Percentiles rank a stretch among this genome's conserved stretches.
Conservation (phyloP, 1,140 invertebrate genomes). For the Anagrus nilaparvatae region DNA sequence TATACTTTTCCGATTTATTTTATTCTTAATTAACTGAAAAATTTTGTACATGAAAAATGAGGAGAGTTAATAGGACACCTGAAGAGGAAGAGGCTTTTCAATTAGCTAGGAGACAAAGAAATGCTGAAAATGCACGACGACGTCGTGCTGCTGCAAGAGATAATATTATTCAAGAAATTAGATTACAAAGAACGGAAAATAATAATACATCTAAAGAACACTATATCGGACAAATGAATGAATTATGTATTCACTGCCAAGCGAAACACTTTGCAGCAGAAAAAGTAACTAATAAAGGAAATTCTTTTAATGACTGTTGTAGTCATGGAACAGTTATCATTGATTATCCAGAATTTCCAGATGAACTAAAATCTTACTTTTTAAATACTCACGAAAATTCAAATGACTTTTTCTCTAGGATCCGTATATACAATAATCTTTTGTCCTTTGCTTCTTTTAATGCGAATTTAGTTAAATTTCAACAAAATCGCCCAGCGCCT, state of each 20-base stretch:
- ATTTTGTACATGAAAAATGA: too few relatives aligned
- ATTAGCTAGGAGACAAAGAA: neutral
- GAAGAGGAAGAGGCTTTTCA: slow-evolving; percentile 1
- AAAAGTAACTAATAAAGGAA: slow-evolving; percentile 8
- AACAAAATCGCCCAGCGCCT: neutral
- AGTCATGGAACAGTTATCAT: slow-evolving; percentile 2
- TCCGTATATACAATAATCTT: neutral
- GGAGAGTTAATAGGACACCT: neutral
- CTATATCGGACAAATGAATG: slow-evolving; percentile 3
- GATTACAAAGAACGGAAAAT: too few relatives aligned
- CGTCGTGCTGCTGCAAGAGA: neutral
- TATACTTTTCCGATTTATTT: too few relatives aligned
- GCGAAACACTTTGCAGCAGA: slow-evolving; percentile 4
- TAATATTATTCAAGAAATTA: neutral
- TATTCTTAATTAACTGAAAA: too few relatives aligned
- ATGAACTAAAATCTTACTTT: neutral
- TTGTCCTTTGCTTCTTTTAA: neutral
- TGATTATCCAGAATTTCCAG: neutral
- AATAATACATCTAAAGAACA: too few relatives aligned
- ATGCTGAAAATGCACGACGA: too few relatives aligned
- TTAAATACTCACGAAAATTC: neutral
- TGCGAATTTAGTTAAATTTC: neutral
- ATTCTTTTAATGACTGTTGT: slow-evolving; percentile 5
- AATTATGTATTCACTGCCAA: slow-evolving; percentile 2
- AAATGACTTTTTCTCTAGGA: slow-evolving; percentile 1